phyloP scores from a whole-genome alignment of 2,113 vertebrate genomes.

The Sinocyclocheilus anshuiensis region DNA sequence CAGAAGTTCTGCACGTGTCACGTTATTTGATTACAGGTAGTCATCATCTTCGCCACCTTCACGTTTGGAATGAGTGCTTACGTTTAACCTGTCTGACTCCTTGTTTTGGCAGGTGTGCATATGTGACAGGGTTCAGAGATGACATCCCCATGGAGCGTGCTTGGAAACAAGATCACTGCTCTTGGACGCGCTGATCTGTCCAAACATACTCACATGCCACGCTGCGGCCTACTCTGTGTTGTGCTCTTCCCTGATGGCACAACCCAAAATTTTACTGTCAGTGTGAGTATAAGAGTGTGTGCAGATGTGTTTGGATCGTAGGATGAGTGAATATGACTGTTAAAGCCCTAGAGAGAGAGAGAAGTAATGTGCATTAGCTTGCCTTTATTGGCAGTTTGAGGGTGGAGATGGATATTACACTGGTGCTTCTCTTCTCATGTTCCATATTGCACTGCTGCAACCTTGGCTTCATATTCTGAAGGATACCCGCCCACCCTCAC shows the following conservation, averaged over 20 bases:
- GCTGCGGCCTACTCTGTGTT: conserved; percentile 86
- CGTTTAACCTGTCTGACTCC: conserved; percentile 13
- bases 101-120: conserved; percentile 40
- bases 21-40: not conserved
- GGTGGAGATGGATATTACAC: conserved; percentile 26
- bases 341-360: not conserved
- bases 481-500: not conserved
- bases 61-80: conserved; percentile 44
- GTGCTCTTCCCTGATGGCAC: conserved; percentile 91
- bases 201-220: conserved; percentile 83
- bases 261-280: conserved; percentile 90
- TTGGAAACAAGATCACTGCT: conserved; percentile 56
- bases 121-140: conserved; percentile 37
- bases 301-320: not conserved
- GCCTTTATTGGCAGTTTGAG: conserved; percentile 23
- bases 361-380: not conserved
- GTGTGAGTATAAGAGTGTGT: conserved; percentile 78
- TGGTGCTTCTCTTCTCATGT: conserved; percentile 12
- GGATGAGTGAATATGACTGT: not conserved
- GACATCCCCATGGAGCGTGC: conserved; percentile 56
- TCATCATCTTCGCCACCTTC: conserved; percentile 23
- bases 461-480: conserved; percentile 31
- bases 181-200: conserved; percentile 42
- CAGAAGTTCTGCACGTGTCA: not conserved
- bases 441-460: conserved; percentile 19